Evolutionary conservation across 2,113 vertebrate species (phyloP), one percentile per base, ranked within the genome.

Genomic region (Romanogobio albipinnatus): DNA sequence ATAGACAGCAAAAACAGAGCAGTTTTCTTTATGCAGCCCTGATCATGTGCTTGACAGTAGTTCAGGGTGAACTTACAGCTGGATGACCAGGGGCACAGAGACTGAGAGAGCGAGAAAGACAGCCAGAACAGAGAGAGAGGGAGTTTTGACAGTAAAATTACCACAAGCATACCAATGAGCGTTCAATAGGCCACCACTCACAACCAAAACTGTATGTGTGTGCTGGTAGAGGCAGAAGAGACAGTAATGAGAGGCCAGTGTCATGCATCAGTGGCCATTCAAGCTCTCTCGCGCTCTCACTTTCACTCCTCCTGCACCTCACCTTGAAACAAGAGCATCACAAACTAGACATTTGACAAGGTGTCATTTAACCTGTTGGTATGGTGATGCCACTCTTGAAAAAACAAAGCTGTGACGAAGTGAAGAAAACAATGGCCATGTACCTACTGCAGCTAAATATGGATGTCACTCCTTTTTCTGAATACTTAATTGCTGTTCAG

Each of bases 211-310:
- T 80, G 53, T 92, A 85, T 92, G 90, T 91, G 85, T 84, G 68
- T 91, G 92, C 90, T 84, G 97, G 97, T 96, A 98, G 98, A 96
- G 93, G 94, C 89, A 93, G 89, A 96, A 95, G 95, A 97, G 96
- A 97, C 96, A 95, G 96, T 95, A 61, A 96, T 96, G 96, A 97
- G 96, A 97, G 97, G 97, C 96, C 96, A 97, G 96, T 97, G 97
- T 98, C 97, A 98, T 95, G 97, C 96, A 96, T 96, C 95, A 92
- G 91, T 96, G 97, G 95, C 90, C 95, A 87, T 91, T 90, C 94
- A 95, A 95, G 95, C 68, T 39, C 47, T 49, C 88, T 83, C 91
- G 89, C 85, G 79, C 73, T 85, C 85, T 86, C 77, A 39, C 26
- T 17, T 26, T 78, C 76, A 17, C 68, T 75, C 77, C 11, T 43